These are phyloP conservation scores for Lepisosteus oculatus DNA, from an alignment of 2,113 vertebrate genomes.

Conservation along the genomic window DNA sequence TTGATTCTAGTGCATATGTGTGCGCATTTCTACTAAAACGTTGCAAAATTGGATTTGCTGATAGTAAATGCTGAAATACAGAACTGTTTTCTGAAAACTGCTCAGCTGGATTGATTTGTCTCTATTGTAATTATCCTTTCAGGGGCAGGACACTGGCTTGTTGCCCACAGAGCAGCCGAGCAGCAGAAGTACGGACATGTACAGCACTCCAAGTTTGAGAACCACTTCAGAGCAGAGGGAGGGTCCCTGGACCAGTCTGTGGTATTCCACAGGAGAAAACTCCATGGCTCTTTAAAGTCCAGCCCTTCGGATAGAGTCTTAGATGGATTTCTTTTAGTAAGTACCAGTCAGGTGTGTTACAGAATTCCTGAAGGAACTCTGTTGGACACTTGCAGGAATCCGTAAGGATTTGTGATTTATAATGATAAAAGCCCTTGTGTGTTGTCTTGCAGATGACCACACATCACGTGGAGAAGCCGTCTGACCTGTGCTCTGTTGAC, in stretches of 20 bases:
- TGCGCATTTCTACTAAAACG: no score
- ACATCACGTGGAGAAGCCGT: conserved; percentile 63
- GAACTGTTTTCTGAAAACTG: no score
- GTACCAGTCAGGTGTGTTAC: conserved; percentile 4
- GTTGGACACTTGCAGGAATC: neutral
- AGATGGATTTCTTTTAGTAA: conserved; percentile 61
- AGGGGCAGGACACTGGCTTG: conserved; percentile 68
- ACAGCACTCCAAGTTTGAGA: neutral
- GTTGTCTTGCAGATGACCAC: conserved; percentile 62
- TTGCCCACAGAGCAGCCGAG: conserved; percentile 44
- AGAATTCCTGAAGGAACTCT: neutral
- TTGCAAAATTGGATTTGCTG: no score
- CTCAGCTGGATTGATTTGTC: no score
- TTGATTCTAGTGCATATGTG: no score
- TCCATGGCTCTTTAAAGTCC: neutral
- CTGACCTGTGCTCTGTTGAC: conserved; percentile 71
- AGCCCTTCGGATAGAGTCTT: conserved; percentile 36
- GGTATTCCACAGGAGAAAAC: neutral
- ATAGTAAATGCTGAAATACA: no score
- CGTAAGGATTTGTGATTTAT: neutral
- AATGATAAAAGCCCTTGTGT: neutral
- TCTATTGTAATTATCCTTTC: no score
- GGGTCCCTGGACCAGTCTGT: conserved; percentile 7
- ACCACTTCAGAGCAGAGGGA: neutral
- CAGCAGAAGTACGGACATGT: conserved; percentile 35